Conservation (phyloP, 2,797 vertebrate species). For the Triplophysa yarkandensis region DNA sequence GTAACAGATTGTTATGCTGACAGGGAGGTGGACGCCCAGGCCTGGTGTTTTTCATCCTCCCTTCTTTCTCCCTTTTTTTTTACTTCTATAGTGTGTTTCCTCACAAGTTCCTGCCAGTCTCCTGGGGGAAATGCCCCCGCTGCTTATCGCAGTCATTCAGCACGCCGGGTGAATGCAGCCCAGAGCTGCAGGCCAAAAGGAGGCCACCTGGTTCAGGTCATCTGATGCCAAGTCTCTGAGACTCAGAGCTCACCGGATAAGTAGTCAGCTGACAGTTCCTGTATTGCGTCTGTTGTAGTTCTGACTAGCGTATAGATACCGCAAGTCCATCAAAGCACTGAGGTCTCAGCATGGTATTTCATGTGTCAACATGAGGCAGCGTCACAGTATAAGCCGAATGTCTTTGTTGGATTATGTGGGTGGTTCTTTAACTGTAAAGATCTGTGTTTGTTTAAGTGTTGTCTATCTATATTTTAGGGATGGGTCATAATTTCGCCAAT, state of each 20-base stretch:
- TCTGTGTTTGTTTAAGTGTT: background rate
- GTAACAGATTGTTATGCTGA: constrained; percentile 24
- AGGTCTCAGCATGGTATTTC: constrained; percentile 22
- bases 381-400: constrained; percentile 13
- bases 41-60: constrained; percentile 52
- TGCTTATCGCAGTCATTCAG: constrained; percentile 61
- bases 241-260: constrained; percentile 27
- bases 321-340: constrained; percentile 30
- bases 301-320: background rate
- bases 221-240: constrained; percentile 52
- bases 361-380: constrained; percentile 27
- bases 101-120: constrained; percentile 57
- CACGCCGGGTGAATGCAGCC: constrained; percentile 47
- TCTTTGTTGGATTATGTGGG: constrained; percentile 15
- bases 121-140: constrained; percentile 63
- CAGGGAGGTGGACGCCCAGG: constrained; percentile 31
- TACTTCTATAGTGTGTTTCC: constrained; percentile 62
- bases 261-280: constrained; percentile 40
- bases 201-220: constrained; percentile 57
- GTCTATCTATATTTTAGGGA: background rate
- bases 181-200: constrained; percentile 52
- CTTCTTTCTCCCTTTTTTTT: constrained; percentile 47
- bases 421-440: constrained; percentile 22
- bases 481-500: too few species aligned
- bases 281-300: constrained; percentile 29